phyloP scores from a whole-genome alignment of 2,888 invertebrate genomes.

The Diaprepes abbreviatus region DNA sequence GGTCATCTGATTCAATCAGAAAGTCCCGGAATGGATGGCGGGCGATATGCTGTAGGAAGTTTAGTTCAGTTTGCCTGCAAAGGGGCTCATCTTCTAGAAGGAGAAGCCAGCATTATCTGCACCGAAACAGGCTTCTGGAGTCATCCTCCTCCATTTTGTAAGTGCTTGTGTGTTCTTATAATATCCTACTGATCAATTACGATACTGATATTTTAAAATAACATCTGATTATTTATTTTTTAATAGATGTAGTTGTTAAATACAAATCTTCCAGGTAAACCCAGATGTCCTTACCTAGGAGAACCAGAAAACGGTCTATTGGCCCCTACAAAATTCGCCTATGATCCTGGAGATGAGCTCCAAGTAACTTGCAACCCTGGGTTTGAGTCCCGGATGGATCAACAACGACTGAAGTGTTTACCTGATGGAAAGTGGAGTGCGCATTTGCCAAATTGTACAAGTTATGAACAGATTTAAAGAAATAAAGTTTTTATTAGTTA shows the following conservation, averaged over 20 bases:
- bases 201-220: too few species aligned
- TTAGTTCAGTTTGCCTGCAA: slow-evolving; percentile 84
- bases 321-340: slow-evolving; percentile 80
- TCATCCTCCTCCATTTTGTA: slow-evolving; percentile 87
- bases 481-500: not conserved
- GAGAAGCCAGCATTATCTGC: slow-evolving; percentile 87
- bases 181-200: too few species aligned
- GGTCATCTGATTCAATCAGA: slow-evolving; percentile 75
- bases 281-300: slow-evolving; percentile 80
- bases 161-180: too few species aligned
- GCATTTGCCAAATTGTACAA: slow-evolving; percentile 77
- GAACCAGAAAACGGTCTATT: slow-evolving; percentile 80
- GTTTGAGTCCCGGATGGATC: slow-evolving; percentile 68
- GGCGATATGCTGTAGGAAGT: slow-evolving; percentile 83
- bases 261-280: slow-evolving; percentile 72
- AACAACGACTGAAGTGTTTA: slow-evolving; percentile 73
- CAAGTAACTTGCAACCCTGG: slow-evolving; percentile 79
- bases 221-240: too few species aligned
- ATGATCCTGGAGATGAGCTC: slow-evolving; percentile 80
- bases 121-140: slow-evolving; percentile 92
- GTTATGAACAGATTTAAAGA: slow-evolving; percentile 68
- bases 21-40: slow-evolving; percentile 70
- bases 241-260: too few species aligned
- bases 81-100: slow-evolving; percentile 77
- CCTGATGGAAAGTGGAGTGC: slow-evolving; percentile 79